These are phyloP conservation scores for Leistus spinibarbis DNA, from an alignment of 2,888 invertebrate genomes.

Conservation along the genomic window DNA sequence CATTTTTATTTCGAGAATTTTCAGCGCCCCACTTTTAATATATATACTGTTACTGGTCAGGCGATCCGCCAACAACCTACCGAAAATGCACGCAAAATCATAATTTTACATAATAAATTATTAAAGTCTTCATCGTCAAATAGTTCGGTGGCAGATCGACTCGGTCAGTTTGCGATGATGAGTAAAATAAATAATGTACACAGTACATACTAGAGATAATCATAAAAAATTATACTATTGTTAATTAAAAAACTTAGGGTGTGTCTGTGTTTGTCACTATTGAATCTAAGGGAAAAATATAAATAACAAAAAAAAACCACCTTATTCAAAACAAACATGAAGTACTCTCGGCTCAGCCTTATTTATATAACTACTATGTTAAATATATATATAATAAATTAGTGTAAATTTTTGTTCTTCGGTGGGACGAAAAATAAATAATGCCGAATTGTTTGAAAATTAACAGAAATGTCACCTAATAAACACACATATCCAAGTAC, in stretches of 20 bases:
- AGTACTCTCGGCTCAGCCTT: slow-evolving; percentile 16
- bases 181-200: slow-evolving; percentile 51
- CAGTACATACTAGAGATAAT: slow-evolving; percentile 55
- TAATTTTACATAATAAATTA: neutral
- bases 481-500: neutral
- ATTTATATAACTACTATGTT: slow-evolving; percentile 18
- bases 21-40: slow-evolving; percentile 33
- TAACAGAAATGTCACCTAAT: neutral
- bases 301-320: slow-evolving; percentile 32
- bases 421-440: slow-evolving; percentile 33
- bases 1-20: slow-evolving; percentile 10
- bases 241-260: slow-evolving; percentile 40
- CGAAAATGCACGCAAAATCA: neutral
- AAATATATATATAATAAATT: slow-evolving; percentile 26
- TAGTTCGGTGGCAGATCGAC: neutral
- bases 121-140: neutral
- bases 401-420: slow-evolving; percentile 37
- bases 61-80: neutral
- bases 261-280: slow-evolving; percentile 8
- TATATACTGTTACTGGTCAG: neutral
- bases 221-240: slow-evolving; percentile 52
- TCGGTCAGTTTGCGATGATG: neutral
- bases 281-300: slow-evolving; percentile 24
- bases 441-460: neutral
- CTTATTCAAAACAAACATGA: slow-evolving; percentile 28